Evolutionary conservation across 2,113 vertebrate species (phyloP), one percentile per base, ranked within the genome.

Genomic region (Anhinga anhinga): DNA sequence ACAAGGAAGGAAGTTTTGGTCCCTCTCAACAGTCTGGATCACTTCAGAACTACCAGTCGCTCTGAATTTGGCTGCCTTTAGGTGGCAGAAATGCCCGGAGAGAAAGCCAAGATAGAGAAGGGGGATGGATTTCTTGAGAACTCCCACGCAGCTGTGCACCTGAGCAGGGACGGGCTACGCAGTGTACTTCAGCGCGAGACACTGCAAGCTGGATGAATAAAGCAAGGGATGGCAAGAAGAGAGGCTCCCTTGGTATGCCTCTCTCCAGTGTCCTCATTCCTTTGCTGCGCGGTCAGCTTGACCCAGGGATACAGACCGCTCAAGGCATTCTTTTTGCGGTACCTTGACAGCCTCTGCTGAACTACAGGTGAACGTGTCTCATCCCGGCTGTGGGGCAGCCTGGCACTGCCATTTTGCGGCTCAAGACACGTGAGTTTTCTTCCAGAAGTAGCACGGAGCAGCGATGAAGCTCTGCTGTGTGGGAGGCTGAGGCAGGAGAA

Each of bases 71-170:
- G 44, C 62, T 72, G 89, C 67, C 89, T 92, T 91, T 23, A 80
- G 91, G 83, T 47, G 83, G 76, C 77, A 91, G 63, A 53, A 91
- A 94, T 6, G 27, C 27, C 80, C 81, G 69, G 53, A 63, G 52
- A 82, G 50, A 72, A 74, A 61, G 20, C 38, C 23, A 32, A 52
- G 70, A 27, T 1, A 18, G n/a, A 34, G 18, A 55, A 53, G 47
- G 34, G 19, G 11, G 4, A n/a, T 25, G 72, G 27, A 40, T 36
- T 58, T 21, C 45, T 49, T 25, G 52, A 32, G 61, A 49, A 82
- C n/a, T 71, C 11, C 38, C 73, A 14, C 13, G 15, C 30, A 50
- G 1, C 47, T 44, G 4, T 5, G 16, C 32, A 42, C 15, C 53
- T 12, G 21, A 10, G 5, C 9, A 55, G 26, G 25, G 49, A 74